A percentile compares a stretch with the other conserved stretches of the same genome.
Evolutionary conservation across 2,888 invertebrate genomes (phyloP).

Genomic region (Amorpha juglandis): DNA sequence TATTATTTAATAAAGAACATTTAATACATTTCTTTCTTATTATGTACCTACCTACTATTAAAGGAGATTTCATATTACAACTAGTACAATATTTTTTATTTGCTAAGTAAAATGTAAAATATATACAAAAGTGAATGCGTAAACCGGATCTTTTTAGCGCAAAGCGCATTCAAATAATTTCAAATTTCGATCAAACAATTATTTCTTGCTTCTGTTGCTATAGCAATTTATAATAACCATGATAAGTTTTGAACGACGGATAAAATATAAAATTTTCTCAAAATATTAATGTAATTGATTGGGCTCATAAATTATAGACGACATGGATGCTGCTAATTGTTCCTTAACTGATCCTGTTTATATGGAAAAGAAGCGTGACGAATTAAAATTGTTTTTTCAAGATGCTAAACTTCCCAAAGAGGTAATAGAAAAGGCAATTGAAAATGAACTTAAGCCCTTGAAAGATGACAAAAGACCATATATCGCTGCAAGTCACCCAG

Average conservation of each 20-base stretch:
- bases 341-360: constrained; percentile 45
- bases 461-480: constrained; percentile 57
- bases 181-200: constrained; percentile 59
- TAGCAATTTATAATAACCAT: constrained; percentile 49
- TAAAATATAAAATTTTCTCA: background rate
- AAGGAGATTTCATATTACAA: no score
- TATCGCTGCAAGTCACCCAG: constrained; percentile 65
- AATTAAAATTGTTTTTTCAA: constrained; percentile 66
- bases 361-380: constrained; percentile 62
- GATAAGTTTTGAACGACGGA: constrained; percentile 2
- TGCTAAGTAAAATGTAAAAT: no score
- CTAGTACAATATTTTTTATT: no score
- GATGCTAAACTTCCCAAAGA: constrained; percentile 63
- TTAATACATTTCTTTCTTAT: no score
- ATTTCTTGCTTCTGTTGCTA: constrained; percentile 42
- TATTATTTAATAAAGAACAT: no score
- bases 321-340: constrained; percentile 50
- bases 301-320: background rate
- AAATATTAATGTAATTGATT: background rate
- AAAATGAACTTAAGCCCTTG: constrained; percentile 69
- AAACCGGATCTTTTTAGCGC: no score
- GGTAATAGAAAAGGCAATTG: constrained; percentile 63
- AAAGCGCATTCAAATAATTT: constrained; percentile 32
- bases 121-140: no score
- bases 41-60: no score